Percentiles rank a stretch among this genome's conserved stretches.
Conservation (phyloP, 2,797 vertebrate genomes). For the Cheirogaleus major region DNA sequence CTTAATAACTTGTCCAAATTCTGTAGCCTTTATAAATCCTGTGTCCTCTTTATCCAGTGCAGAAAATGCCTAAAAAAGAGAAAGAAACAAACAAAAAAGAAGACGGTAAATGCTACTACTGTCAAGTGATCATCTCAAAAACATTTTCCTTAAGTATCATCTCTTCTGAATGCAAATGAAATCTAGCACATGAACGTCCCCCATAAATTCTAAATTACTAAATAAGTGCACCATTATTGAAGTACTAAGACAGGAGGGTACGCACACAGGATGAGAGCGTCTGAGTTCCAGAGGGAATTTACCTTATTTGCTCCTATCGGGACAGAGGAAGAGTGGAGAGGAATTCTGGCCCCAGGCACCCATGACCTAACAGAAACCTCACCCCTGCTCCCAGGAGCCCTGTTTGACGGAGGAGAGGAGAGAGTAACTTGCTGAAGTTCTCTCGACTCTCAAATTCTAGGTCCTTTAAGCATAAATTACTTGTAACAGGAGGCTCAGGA, state of each 20-base stretch:
- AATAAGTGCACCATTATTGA: accelerated
- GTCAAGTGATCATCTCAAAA: not conserved
- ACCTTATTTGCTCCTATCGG: accelerated
- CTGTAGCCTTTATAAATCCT: constrained; percentile 75
- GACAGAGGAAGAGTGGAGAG: not conserved
- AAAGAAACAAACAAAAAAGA: not conserved
- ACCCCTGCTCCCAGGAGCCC: not conserved
- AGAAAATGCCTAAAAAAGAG: constrained; percentile 80
- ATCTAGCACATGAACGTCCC: accelerated
- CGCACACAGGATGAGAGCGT: accelerated
- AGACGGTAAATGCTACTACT: not conserved
- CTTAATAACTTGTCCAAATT: constrained; percentile 84
- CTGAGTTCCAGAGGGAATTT: accelerated
- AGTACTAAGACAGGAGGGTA: accelerated
- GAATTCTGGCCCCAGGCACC: accelerated
- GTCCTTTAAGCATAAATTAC: accelerated
- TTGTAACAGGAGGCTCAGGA: not conserved
- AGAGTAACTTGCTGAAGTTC: not conserved
- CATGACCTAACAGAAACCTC: not conserved
- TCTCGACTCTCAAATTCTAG: accelerated
- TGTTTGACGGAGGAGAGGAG: not conserved
- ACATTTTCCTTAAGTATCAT: not conserved
- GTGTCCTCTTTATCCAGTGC: constrained; percentile 81
- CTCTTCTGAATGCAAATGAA: not conserved
- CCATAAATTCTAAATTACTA: not conserved